phyloP scores from a whole-genome alignment of 1,140 invertebrate genomes.

The Tetragnatha versicolor region DNA sequence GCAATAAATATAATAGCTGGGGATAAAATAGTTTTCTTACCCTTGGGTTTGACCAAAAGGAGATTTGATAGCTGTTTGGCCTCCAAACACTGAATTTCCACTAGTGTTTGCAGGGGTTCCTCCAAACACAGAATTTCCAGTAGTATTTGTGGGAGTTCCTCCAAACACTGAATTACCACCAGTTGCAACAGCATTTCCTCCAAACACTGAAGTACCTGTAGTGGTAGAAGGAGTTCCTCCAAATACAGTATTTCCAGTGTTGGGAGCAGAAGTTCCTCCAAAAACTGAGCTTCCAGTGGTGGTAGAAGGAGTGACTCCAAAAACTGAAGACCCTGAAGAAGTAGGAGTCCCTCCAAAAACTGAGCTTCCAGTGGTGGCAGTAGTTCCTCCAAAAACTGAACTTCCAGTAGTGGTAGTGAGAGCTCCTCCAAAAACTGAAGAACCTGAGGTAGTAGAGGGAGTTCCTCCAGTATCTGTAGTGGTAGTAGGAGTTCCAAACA shows the following conservation, averaged over 20 bases:
- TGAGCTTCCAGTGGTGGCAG: not conserved
- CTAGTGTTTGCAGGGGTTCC: no score
- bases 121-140: slow-evolving; percentile 19
- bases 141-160: not conserved
- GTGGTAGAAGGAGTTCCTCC: not conserved
- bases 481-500: not conserved
- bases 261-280: not conserved
- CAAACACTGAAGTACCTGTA: not conserved
- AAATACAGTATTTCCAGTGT: not conserved
- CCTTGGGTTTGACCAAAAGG: slow-evolving; percentile 40
- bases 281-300: not conserved
- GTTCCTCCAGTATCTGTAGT: not conserved
- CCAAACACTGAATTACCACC: slow-evolving; percentile 1
- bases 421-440: slow-evolving; percentile 9
- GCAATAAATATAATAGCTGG: not conserved
- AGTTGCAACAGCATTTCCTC: not conserved
- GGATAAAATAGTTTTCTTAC: slow-evolving; percentile 2
- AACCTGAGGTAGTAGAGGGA: slow-evolving; percentile 3
- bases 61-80: no score
- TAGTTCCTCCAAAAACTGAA: not conserved
- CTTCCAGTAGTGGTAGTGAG: not conserved
- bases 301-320: not conserved
- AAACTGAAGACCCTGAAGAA: not conserved
- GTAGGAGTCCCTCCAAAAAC: not conserved
- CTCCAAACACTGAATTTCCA: slow-evolving; percentile 31